Base-by-base conservation (phyloP, 2,113 vertebrate species). In the human region DNA sequence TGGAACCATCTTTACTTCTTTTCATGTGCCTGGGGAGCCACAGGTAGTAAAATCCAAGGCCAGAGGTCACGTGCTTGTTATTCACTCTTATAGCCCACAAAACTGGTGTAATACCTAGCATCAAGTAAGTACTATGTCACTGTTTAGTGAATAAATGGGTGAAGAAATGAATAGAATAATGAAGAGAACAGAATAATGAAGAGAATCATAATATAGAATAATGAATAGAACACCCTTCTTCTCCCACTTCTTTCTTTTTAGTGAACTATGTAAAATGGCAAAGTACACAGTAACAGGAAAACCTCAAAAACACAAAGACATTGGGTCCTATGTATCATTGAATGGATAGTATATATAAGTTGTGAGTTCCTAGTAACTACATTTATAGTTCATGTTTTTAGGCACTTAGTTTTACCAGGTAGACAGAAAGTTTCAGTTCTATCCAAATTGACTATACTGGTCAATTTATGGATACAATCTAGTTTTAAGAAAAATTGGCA, bases 401-500 rank as follows among this genome's bases (percentile, higher is more conserved):
- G 55, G 30, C 32, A 16, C 38, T 80, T 80, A 6, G 25, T 68
- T 88, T 43, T 32, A 61, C 25, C 38, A 55, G 70, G 45, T 11
- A 48, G 64, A 50, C 3, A 48, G 52, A 43, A 1, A 59, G 75
- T 55, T 90, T 66, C 45, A 52, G 40, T 38, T 78, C 78, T 89
- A 38, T 16, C 57, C 57, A 89, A 72, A 83, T 0, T 40, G 86
- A n/a, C 25, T 4, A 20, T 17, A 43, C 1, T 6, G 22, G 30
- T 40, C 13, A 22, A 78, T 11, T 8, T 32, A 70, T 9, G 9
- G 32, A 35, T 12, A 59, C 20, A 18, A 43, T 11, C 13, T 38
- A 43, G 3, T 81, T 35, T 66, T 93, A 85, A 3, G 94, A 66
- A 27, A 96, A 96, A 66, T 40, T 22, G 55, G 93, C 61, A 96